These are phyloP conservation scores for Mythimna impura DNA, from an alignment of 2,888 invertebrate species.

Conservation along the genomic window DNA sequence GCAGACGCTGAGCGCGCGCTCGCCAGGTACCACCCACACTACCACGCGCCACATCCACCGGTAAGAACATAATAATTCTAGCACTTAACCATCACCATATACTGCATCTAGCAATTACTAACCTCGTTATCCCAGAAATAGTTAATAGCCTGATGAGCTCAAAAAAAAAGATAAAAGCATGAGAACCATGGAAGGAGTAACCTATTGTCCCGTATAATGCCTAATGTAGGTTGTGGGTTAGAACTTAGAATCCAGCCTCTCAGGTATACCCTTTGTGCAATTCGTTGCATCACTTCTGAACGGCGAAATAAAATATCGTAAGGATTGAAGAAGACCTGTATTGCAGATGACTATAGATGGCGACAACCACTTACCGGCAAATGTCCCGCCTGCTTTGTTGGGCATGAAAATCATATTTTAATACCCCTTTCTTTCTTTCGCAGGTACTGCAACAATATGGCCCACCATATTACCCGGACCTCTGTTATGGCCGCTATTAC, in stretches of 20 bases:
- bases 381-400: neutral
- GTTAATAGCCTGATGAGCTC: no score
- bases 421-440: constrained; percentile 2
- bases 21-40: constrained; percentile 86
- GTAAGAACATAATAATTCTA: constrained; percentile 75
- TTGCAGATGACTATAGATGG: no score
- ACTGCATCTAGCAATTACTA: neutral
- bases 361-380: neutral
- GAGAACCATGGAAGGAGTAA: neutral
- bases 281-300: neutral
- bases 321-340: neutral
- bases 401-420: neutral
- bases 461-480: constrained; percentile 85
- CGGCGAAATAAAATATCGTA: neutral
- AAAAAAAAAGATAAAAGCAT: neutral
- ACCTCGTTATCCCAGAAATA: no score
- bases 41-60: constrained; percentile 87
- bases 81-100: neutral
- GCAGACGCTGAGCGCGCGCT: constrained; percentile 88
- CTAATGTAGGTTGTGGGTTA: neutral
- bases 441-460: constrained; percentile 88
- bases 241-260: neutral
- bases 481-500: constrained; percentile 87
- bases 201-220: neutral
- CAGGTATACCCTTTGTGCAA: neutral